A percentile compares a stretch with the other conserved stretches of the same genome.
These are phyloP conservation scores for Ataeniobius toweri DNA, from an alignment of 2,797 vertebrate genomes.

Conservation along the genomic window DNA sequence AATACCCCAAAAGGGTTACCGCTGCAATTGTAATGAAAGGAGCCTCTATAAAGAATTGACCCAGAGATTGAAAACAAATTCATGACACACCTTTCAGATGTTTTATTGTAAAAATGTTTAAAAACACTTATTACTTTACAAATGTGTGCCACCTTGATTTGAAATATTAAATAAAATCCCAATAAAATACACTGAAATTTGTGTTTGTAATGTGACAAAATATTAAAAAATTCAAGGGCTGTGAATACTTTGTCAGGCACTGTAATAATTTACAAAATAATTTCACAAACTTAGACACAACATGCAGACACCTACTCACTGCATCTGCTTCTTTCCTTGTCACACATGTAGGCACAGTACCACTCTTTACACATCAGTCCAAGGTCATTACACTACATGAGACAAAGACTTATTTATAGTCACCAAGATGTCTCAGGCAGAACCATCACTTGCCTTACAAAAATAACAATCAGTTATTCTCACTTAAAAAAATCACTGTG, in stretches of 20 bases:
- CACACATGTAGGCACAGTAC: slow-evolving; percentile 24
- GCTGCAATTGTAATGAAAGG: not conserved
- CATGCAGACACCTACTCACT: slow-evolving; percentile 21
- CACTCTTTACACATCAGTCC: slow-evolving; percentile 41
- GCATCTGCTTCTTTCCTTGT: not conserved
- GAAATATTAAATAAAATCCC: not conserved
- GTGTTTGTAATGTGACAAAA: not conserved
- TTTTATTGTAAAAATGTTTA: not conserved
- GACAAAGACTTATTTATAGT: slow-evolving; percentile 47
- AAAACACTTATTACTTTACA: not conserved
- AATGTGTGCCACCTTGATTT: not conserved
- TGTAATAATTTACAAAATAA: not conserved
- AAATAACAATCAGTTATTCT: slow-evolving; percentile 27
- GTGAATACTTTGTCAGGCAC: not conserved
- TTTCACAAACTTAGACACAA: not conserved
- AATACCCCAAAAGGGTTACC: too few species aligned
- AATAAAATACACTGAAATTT: not conserved
- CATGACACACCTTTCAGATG: not conserved
- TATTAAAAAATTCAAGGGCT: not conserved
- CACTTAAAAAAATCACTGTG: slow-evolving; percentile 12
- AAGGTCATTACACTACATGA: slow-evolving; percentile 44
- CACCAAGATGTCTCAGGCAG: slow-evolving; percentile 35
- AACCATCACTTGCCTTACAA: slow-evolving; percentile 21
- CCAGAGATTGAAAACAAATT: not conserved
- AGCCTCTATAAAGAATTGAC: not conserved